These are phyloP conservation scores for Parelbella ahira DNA, from an alignment of 2,888 invertebrate species.

Conservation along the genomic window DNA sequence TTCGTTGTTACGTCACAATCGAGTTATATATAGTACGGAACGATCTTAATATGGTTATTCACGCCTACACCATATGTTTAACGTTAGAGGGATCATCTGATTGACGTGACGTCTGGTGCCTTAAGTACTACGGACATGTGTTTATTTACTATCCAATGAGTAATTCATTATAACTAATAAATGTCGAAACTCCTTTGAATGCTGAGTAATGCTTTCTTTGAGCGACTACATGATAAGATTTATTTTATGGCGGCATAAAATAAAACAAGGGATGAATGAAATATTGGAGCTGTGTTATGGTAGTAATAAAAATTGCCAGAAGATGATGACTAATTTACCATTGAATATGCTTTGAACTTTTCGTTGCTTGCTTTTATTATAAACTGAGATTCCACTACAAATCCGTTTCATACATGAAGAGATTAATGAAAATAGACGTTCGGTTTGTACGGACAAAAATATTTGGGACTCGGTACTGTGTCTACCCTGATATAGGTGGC, in stretches of 20 bases:
- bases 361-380: too few relatives aligned
- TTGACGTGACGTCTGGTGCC: constrained; percentile 68
- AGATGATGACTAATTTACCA: too few relatives aligned
- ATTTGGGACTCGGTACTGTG: too few relatives aligned
- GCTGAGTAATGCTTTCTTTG: constrained; percentile 16
- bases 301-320: constrained; percentile 5
- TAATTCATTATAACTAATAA: constrained; percentile 38
- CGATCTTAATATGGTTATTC: constrained; percentile 60
- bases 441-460: too few relatives aligned
- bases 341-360: too few relatives aligned
- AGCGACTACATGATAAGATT: constrained; percentile 34
- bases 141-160: constrained; percentile 38
- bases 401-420: too few relatives aligned
- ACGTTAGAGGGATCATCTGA: constrained; percentile 68
- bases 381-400: too few relatives aligned
- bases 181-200: constrained; percentile 32
- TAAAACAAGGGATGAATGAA: constrained; percentile 2
- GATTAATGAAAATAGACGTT: too few relatives aligned
- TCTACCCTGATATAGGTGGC: too few relatives aligned
- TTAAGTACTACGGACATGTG: constrained; percentile 39
- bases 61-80: constrained; percentile 68
- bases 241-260: constrained; percentile 39
- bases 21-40: too few relatives aligned
- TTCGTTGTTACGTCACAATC: too few relatives aligned
- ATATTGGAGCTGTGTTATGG: constrained; percentile 10